Evolutionary conservation across 1,140 invertebrate genomes (phyloP).

Genomic region (Lamellibrachia luymesi): DNA sequence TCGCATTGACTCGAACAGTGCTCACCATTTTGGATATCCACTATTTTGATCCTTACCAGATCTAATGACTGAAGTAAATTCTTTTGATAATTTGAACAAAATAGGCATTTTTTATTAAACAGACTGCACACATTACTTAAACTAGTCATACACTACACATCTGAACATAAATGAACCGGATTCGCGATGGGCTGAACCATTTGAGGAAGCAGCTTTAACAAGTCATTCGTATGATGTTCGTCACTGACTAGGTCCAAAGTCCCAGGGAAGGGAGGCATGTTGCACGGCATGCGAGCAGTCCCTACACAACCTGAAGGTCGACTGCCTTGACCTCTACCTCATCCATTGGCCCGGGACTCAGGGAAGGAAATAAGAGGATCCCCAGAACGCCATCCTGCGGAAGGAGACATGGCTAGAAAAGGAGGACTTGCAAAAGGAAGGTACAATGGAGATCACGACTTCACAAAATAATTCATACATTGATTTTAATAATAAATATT

Average conservation of each 20-base stretch:
- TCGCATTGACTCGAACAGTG: too few relatives aligned
- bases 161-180: too few relatives aligned
- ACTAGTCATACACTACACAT: too few relatives aligned
- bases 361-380: slow-evolving; percentile 60
- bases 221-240: slow-evolving; percentile 22
- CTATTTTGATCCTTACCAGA: too few relatives aligned
- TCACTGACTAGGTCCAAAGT: slow-evolving; percentile 64
- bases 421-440: slow-evolving; percentile 64
- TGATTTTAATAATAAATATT: neutral
- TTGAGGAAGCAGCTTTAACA: too few relatives aligned
- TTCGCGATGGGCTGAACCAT: too few relatives aligned
- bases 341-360: slow-evolving; percentile 79
- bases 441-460: slow-evolving; percentile 34
- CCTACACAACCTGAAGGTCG: slow-evolving; percentile 65
- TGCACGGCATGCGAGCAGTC: slow-evolving; percentile 66
- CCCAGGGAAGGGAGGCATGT: slow-evolving; percentile 66
- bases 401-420: slow-evolving; percentile 70
- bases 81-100: neutral
- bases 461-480: neutral
- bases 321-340: slow-evolving; percentile 80
- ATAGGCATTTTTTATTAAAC: too few relatives aligned
- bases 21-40: too few relatives aligned
- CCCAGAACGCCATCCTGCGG: slow-evolving; percentile 62
- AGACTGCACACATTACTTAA: too few relatives aligned
- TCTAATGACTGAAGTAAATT: too few relatives aligned